Evolutionary conservation across 2,113 vertebrate species (phyloP).

Genomic region (Lycocorax pyrrhopterus): DNA sequence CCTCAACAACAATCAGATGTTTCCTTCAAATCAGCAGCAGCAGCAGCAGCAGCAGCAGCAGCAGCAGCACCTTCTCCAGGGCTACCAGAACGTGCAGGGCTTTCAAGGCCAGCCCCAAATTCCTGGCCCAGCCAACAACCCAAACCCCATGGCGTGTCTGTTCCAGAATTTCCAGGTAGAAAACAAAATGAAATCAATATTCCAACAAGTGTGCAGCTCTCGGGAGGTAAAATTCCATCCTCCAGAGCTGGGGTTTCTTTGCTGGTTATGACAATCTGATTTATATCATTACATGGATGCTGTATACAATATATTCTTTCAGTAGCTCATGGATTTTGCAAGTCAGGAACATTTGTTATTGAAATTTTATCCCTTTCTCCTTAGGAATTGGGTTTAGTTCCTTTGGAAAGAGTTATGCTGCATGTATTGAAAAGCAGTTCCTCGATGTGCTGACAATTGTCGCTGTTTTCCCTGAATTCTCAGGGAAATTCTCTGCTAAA

Average conservation of each 20-base stretch:
- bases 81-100: constrained; percentile 82
- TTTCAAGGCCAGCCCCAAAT: constrained; percentile 84
- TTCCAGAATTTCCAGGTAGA: constrained; percentile 96
- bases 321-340: background rate
- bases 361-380: background rate
- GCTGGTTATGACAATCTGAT: fast-evolving
- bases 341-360: background rate
- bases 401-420: background rate
- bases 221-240: background rate
- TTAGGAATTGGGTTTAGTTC: background rate
- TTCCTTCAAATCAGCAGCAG: constrained; percentile 83
- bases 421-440: background rate
- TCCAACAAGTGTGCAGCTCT: background rate
- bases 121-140: constrained; percentile 78
- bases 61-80: constrained; percentile 80
- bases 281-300: fast-evolving
- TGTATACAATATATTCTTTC: background rate
- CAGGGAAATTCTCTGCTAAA: too few relatives aligned
- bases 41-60: constrained; percentile 80
- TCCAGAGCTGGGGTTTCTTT: background rate
- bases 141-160: constrained; percentile 88
- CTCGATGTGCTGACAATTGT: background rate
- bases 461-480: too few relatives aligned
- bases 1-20: constrained; percentile 81
- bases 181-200: background rate